Conservation (phyloP, 2,888 invertebrate genomes). For the Lathronympha strigana region DNA sequence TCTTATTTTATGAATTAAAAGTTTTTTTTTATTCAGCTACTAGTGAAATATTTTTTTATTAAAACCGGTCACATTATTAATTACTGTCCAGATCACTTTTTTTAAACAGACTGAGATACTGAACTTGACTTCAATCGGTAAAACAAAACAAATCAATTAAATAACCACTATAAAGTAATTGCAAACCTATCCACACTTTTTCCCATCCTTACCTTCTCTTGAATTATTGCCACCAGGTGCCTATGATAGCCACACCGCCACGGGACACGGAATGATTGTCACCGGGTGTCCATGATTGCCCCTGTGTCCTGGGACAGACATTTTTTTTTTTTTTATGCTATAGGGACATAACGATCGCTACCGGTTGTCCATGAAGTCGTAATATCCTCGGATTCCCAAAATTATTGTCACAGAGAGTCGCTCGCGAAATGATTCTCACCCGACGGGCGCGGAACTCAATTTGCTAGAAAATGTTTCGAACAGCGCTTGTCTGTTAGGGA, state of each 20-base stretch:
- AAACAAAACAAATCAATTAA: too few relatives aligned
- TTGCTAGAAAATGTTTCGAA: constrained; percentile 27
- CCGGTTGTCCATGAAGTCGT: neutral
- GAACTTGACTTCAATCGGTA: too few relatives aligned
- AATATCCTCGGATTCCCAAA: neutral
- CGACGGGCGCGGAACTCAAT: constrained; percentile 28
- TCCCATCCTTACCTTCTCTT: neutral
- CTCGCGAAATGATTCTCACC: constrained; percentile 17
- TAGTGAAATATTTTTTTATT: too few relatives aligned
- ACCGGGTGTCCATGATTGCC: neutral
- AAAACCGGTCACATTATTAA: too few relatives aligned
- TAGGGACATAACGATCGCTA: neutral
- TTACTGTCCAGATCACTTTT: too few relatives aligned
- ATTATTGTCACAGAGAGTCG: constrained; percentile 19
- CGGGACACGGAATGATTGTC: neutral
- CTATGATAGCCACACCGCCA: neutral
- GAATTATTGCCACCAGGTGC: neutral
- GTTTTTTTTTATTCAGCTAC: too few relatives aligned
- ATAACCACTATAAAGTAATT: too few relatives aligned
- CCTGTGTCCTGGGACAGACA: neutral
- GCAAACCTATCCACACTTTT: neutral
- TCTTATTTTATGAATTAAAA: too few relatives aligned
- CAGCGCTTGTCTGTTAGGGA: neutral
- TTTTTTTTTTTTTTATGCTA: too few relatives aligned
- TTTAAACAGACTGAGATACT: too few relatives aligned